These are phyloP conservation scores for Silurus aristotelis DNA, from an alignment of 2,797 vertebrate species.

Conservation along the genomic window DNA sequence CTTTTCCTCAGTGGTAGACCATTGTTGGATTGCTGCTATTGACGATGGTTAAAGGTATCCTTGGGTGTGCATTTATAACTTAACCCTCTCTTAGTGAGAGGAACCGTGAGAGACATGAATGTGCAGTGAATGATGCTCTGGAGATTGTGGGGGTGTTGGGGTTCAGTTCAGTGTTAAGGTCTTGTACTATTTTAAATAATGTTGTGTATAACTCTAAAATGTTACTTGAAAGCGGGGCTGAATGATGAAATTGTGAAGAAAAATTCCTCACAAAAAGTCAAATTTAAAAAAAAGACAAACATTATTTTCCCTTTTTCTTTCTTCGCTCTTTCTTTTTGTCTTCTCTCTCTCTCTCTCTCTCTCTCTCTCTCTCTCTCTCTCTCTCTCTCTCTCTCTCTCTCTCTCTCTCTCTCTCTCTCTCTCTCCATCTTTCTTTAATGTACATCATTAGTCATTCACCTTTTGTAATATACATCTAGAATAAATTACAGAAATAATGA, in stretches of 20 bases:
- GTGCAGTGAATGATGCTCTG: background rate
- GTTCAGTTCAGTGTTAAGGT: no score
- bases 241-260: background rate
- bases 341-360: no score
- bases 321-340: no score
- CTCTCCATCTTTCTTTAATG: no score
- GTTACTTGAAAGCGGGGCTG: background rate
- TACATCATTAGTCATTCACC: background rate
- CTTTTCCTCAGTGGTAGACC: slow-evolving; percentile 55
- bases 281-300: no score
- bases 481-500: background rate
- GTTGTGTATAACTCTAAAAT: background rate
- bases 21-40: slow-evolving; percentile 40
- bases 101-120: background rate
- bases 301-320: no score
- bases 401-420: background rate
- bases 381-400: background rate
- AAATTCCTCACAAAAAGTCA: no score
- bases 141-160: background rate
- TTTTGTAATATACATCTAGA: background rate
- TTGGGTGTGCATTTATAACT: background rate
- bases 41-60: background rate
- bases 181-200: background rate
- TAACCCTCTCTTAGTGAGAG: background rate
- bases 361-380: background rate